Evolutionary conservation across 2,797 vertebrate genomes (phyloP).

Genomic region (Crypturellus tataupa): DNA sequence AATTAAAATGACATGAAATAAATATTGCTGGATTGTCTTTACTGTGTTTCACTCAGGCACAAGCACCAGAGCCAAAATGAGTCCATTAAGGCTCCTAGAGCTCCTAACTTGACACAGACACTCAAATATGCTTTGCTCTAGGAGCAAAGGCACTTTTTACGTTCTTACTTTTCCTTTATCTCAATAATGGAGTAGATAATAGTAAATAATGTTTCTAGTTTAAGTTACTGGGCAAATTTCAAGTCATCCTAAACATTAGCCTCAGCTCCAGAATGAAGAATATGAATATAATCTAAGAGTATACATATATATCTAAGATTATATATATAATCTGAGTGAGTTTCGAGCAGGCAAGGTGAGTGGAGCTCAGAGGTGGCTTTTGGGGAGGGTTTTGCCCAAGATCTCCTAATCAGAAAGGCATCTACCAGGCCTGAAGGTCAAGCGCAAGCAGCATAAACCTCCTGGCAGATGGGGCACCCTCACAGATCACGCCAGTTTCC

Average conservation of each 20-base stretch:
- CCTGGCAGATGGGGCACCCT: background rate
- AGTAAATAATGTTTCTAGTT: background rate
- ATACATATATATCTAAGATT: too few species aligned
- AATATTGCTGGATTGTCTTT: background rate
- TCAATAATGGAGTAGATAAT: background rate
- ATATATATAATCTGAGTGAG: background rate
- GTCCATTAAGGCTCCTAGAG: background rate
- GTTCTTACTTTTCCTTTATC: background rate
- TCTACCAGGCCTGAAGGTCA: background rate
- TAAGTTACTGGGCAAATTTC: background rate
- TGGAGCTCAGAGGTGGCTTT: background rate
- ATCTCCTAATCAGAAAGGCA: background rate
- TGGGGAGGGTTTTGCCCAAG: background rate
- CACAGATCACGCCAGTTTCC: background rate
- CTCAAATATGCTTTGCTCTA: background rate
- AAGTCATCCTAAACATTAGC: background rate
- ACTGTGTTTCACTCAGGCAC: background rate
- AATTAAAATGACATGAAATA: constrained; percentile 31
- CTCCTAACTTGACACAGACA: too few species aligned
- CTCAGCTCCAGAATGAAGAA: background rate
- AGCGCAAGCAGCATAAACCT: background rate
- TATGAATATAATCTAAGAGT: too few species aligned
- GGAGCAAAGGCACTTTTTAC: background rate
- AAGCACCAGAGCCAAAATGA: fast-evolving
- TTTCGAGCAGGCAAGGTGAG: fast-evolving